phyloP scores from a whole-genome alignment of 1,140 invertebrate genomes.

The Thereuonema tuberculata region DNA sequence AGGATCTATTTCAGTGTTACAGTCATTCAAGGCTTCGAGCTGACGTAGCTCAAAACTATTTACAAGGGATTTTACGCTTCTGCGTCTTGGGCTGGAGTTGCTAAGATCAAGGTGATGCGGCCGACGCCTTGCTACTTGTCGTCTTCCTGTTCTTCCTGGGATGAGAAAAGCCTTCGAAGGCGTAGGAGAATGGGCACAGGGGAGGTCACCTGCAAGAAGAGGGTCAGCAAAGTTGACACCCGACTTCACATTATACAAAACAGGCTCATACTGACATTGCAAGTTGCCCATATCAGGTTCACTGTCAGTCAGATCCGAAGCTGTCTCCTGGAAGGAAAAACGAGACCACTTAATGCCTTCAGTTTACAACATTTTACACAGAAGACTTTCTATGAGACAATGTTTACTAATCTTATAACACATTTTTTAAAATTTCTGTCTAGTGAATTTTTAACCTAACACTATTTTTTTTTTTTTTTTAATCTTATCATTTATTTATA shows the following conservation, averaged over 20 bases:
- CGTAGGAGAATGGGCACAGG: background rate
- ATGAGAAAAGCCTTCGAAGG: background rate
- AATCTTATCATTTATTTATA: too few relatives aligned
- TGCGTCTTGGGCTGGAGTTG: too few relatives aligned
- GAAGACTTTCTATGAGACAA: too few relatives aligned
- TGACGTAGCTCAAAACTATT: background rate
- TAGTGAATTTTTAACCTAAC: too few relatives aligned
- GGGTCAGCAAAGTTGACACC: background rate
- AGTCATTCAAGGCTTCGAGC: background rate
- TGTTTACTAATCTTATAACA: too few relatives aligned
- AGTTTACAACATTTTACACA: too few relatives aligned
- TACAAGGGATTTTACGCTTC: background rate
- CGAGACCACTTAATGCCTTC: too few relatives aligned
- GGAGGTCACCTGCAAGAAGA: background rate
- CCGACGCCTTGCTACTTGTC: background rate
- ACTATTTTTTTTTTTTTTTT: too few relatives aligned
- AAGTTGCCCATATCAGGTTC: background rate
- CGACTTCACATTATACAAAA: background rate
- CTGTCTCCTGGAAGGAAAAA: conserved; percentile 1
- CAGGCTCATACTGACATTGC: background rate
- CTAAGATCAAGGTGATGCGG: background rate
- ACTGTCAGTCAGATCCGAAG: background rate
- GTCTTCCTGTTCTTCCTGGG: background rate
- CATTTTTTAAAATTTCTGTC: too few relatives aligned
- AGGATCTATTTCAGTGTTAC: background rate